Conservation (phyloP, 2,113 vertebrate species). For the Eulemur macaco region DNA sequence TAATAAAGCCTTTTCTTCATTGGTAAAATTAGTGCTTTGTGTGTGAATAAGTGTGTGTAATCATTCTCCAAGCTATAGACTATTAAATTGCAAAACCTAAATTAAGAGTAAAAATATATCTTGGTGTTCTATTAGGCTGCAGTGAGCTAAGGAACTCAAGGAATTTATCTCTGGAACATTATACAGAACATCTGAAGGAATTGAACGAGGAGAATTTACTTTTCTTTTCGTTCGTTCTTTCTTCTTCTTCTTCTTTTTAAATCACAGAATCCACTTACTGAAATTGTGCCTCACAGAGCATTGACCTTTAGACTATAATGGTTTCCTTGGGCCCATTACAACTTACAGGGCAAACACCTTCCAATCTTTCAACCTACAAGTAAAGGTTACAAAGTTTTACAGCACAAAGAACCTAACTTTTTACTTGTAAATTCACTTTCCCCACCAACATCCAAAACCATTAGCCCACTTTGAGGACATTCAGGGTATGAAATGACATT, state of each 20-base stretch:
- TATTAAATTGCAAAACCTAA: not conserved
- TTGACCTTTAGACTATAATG: slow-evolving; percentile 82
- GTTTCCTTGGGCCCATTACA: slow-evolving; percentile 72
- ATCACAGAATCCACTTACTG: slow-evolving; percentile 77
- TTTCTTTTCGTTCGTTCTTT: not conserved
- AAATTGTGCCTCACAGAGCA: slow-evolving; percentile 75
- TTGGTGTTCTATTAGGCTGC: not conserved
- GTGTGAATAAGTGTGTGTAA: not conserved
- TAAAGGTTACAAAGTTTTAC: slow-evolving; percentile 80
- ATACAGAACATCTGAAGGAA: not conserved
- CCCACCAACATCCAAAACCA: slow-evolving; percentile 79
- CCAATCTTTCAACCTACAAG: slow-evolving; percentile 73
- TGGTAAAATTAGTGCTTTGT: not conserved
- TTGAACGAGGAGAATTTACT: not conserved
- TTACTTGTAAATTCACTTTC: slow-evolving; percentile 78
- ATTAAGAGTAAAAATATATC: not conserved
- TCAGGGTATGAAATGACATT: slow-evolving; percentile 78
- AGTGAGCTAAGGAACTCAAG: not conserved
- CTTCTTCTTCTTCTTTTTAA: not conserved
- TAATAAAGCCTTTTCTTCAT: not conserved
- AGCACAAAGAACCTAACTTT: slow-evolving; percentile 71
- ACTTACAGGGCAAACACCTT: slow-evolving; percentile 65
- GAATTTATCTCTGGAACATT: slow-evolving; percentile 4
- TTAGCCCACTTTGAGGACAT: slow-evolving; percentile 76
- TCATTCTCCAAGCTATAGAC: not conserved